Evolutionary conservation across 2,888 invertebrate genomes (phyloP), one percentile per base, ranked within the genome.

Genomic region (Spodoptera exigua): DNA sequence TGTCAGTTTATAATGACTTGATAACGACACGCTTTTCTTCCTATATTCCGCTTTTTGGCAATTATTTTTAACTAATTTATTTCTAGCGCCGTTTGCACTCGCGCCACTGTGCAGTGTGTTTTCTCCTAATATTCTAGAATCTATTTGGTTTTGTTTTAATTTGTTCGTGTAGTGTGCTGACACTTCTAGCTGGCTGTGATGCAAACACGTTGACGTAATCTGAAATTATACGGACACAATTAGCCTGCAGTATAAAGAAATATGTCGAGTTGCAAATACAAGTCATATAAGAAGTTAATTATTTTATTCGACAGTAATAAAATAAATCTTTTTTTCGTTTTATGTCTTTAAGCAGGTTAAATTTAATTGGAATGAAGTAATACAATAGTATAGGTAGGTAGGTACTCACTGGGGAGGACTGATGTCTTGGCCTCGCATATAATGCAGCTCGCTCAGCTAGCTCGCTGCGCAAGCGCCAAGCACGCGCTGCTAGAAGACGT

Each of bases 131-230:
- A 75, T 64, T 47, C 72, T 78, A 17, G 79, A 70, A 18, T 78
- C 65, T 54, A 68, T 48, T 45, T 70, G 65, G 41, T 81, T 78
- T 61, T 76, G 64, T 64, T 82, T 82, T 47, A 80, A 46, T 41
- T 69, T 71, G 37, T 77, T 77, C 3, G 76, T 73, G 72, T 84
- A 83, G 9, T 84, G 80, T 14, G 86, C 62, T 4, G 88, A 77
- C n/a, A 93, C 85, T 67, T 93, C 93, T 7, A 94, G 78, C 35
- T 93, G 89, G 68, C 92, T 93, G 84, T 94, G 93, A 63, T 94
- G 92, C 4, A 94, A 86, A 61, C 94, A 93, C 0, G 94, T 94
- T 7, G 92, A 91, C 41, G 89, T 90, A 47, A 83, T 76, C 93
- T 94, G 89, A 5, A 85, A 85, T 14, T 49, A 61, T 11, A 34